phyloP scores from a whole-genome alignment of 2,113 vertebrate genomes.

The Macquaria australasica region DNA sequence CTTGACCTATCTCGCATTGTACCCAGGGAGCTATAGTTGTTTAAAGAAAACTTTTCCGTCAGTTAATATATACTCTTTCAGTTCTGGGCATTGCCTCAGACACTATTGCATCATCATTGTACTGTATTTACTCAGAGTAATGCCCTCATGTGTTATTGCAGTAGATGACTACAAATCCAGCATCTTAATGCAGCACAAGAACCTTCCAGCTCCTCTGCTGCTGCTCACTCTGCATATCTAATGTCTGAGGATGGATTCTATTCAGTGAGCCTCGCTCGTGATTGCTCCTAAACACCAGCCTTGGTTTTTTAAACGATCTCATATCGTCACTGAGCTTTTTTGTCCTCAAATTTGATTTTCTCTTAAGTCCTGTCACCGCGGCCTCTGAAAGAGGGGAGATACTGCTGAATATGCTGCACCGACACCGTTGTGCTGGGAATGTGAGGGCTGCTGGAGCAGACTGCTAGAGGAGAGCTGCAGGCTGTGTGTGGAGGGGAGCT shows the following conservation, averaged over 20 bases:
- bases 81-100: background rate
- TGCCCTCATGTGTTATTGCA: slow-evolving; percentile 12
- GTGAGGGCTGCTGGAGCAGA: slow-evolving; percentile 33
- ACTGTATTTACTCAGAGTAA: slow-evolving; percentile 18
- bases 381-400: slow-evolving; percentile 37
- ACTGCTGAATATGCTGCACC: slow-evolving; percentile 20
- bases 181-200: slow-evolving; percentile 12
- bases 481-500: slow-evolving; percentile 19
- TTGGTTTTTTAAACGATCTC: slow-evolving; percentile 12
- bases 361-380: slow-evolving; percentile 13
- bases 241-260: slow-evolving; percentile 33
- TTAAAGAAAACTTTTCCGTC: slow-evolving; percentile 4
- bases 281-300: slow-evolving; percentile 1
- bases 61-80: background rate
- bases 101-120: background rate
- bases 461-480: slow-evolving; percentile 41
- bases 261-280: background rate
- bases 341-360: slow-evolving; percentile 36
- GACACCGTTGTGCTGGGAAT: slow-evolving; percentile 26
- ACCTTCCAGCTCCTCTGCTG: slow-evolving; percentile 10
- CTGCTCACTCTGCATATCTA: slow-evolving; percentile 31
- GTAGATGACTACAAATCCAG: slow-evolving; percentile 40
- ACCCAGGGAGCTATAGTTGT: background rate
- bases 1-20: background rate
- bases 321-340: slow-evolving; percentile 5